Evolutionary conservation across 1,140 invertebrate genomes (phyloP).

Genomic region (Calephelis nemesis): DNA sequence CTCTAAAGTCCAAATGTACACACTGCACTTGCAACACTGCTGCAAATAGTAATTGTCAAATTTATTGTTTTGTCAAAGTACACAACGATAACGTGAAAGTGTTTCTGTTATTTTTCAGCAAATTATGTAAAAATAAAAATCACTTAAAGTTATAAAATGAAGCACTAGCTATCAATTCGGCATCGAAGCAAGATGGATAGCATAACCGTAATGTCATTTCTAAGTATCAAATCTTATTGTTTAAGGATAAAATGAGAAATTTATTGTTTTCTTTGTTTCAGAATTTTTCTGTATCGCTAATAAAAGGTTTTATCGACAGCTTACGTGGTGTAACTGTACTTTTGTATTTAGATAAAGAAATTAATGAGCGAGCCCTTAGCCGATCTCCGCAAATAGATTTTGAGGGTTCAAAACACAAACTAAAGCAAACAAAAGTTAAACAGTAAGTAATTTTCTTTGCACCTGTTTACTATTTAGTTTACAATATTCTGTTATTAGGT

Average conservation of each 20-base stretch:
- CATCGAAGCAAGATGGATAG: slow-evolving; percentile 4
- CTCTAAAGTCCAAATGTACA: too few species aligned
- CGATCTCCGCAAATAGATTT: slow-evolving; percentile 75
- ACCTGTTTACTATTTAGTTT: background rate
- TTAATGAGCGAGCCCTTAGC: slow-evolving; percentile 81
- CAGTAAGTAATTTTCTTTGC: slow-evolving; percentile 70
- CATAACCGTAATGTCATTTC: background rate
- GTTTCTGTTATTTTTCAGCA: slow-evolving; percentile 23
- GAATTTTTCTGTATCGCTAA: slow-evolving; percentile 82
- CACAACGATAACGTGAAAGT: background rate
- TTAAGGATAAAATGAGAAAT: slow-evolving; percentile 23
- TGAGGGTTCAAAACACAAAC: slow-evolving; percentile 69
- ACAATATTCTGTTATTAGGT: background rate
- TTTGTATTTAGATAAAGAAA: slow-evolving; percentile 86
- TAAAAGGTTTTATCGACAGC: slow-evolving; percentile 85
- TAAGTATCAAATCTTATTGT: background rate
- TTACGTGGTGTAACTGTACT: slow-evolving; percentile 84
- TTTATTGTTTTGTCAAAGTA: background rate
- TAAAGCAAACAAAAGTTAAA: slow-evolving; percentile 74
- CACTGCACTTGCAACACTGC: too few species aligned
- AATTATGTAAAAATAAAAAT: slow-evolving; percentile 9
- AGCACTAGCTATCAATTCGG: background rate
- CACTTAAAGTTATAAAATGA: slow-evolving; percentile 17
- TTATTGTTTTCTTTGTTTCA: slow-evolving; percentile 67
- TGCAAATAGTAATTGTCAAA: too few species aligned